These are phyloP conservation scores for Austrofundulus limnaeus DNA, from an alignment of 2,113 vertebrate species.

Conservation along the genomic window DNA sequence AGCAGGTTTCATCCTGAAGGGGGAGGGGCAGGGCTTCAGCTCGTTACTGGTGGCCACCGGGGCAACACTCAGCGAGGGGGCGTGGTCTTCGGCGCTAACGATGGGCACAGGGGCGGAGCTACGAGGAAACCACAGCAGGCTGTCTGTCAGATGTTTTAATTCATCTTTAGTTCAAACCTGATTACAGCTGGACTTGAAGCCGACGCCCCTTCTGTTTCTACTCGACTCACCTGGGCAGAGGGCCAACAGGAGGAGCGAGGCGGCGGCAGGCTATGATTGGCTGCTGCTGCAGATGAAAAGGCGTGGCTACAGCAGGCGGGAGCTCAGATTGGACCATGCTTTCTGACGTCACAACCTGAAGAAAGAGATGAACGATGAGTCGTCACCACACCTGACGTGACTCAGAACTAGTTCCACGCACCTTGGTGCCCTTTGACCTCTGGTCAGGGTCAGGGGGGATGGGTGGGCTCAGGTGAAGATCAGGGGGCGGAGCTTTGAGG, in stretches of 20 bases:
- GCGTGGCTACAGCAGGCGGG: constrained; percentile 77
- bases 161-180: no score
- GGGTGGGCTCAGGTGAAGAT: constrained; percentile 82
- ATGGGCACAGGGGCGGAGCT: constrained; percentile 29
- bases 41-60: constrained; percentile 62
- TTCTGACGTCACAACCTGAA: constrained; percentile 63
- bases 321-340: constrained; percentile 90
- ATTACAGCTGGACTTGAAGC: no score
- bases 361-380: background rate
- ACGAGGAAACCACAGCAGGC: background rate
- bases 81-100: constrained; percentile 41
- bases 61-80: background rate
- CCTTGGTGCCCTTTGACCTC: constrained; percentile 66
- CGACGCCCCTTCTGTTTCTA: no score
- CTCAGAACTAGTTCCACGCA: background rate
- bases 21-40: constrained; percentile 86
- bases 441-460: constrained; percentile 72
- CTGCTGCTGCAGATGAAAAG: constrained; percentile 59
- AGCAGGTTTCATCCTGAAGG: constrained; percentile 96
- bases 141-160: no score
- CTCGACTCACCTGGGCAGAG: constrained; percentile 54
- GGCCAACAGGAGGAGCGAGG: constrained; percentile 36
- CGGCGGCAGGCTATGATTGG: constrained; percentile 59
- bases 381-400: background rate
- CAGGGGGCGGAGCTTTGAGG: constrained; percentile 84